A percentile compares a stretch with the other conserved stretches of the same genome.
phyloP scores from a whole-genome alignment of 2,113 vertebrate species.

The Brevimyrus niger region DNA sequence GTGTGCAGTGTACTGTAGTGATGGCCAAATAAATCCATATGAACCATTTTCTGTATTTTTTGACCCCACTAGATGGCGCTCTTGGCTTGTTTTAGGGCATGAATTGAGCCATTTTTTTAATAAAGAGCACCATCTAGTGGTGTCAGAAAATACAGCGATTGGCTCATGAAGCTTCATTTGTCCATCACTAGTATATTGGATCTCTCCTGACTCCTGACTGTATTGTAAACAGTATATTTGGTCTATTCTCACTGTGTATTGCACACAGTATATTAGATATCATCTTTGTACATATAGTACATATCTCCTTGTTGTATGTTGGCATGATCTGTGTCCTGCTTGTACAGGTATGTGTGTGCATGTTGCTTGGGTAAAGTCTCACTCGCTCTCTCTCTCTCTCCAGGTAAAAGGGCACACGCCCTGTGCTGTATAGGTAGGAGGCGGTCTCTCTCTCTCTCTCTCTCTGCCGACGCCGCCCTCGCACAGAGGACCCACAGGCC shows the following conservation, averaged over 20 bases:
- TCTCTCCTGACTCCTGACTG: neutral
- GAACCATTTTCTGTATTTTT: neutral
- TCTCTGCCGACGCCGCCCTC: neutral
- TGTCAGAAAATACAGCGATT: neutral
- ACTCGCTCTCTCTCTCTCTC: conserved; percentile 7
- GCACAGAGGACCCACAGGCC: conserved; percentile 5
- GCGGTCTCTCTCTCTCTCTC: conserved; percentile 6
- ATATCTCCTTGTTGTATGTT: neutral
- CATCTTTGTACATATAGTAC: neutral
- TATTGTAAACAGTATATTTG: neutral
- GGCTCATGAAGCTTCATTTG: neutral
- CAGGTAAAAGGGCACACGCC: conserved; percentile 13
- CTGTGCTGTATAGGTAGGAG: conserved; percentile 21
- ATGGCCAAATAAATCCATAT: neutral
- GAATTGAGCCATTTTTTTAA: neutral
- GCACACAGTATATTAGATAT: neutral
- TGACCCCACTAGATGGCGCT: neutral
- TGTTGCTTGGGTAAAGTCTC: neutral
- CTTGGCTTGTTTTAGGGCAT: neutral
- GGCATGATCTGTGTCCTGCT: neutral
- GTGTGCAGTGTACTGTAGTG: neutral
- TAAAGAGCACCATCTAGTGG: neutral
- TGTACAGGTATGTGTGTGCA: neutral
- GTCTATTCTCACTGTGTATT: neutral
- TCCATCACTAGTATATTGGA: neutral